Conservation (phyloP, 1,140 invertebrate genomes). For the Telenomus remus region DNA sequence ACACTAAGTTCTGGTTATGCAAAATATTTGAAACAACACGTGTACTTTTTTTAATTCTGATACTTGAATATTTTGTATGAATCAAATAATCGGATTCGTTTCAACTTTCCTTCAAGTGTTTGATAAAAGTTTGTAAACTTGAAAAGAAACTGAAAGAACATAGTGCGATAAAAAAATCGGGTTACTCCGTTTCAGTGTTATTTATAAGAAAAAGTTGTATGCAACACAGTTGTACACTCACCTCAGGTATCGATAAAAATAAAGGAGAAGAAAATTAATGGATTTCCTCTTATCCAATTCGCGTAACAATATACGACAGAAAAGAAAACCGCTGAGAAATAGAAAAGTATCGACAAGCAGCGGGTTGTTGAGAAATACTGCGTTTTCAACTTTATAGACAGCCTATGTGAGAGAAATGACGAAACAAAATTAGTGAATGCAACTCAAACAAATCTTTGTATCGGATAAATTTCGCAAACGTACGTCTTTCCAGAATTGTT, state of each 20-base stretch:
- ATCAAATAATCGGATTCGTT: no score
- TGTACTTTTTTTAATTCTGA: conserved; percentile 8
- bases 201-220: conserved; percentile 43
- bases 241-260: conserved; percentile 80
- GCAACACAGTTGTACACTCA: conserved; percentile 61
- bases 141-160: not conserved
- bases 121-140: not conserved
- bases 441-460: conserved; percentile 1
- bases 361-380: conserved; percentile 79
- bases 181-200: conserved; percentile 23
- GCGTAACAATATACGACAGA: conserved; percentile 79
- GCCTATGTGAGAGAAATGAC: conserved; percentile 55
- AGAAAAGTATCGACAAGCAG: conserved; percentile 83
- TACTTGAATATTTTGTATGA: conserved; percentile 2
- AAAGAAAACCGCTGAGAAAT: conserved; percentile 81
- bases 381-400: conserved; percentile 67
- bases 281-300: conserved; percentile 81
- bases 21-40: no score
- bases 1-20: no score
- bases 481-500: conserved; percentile 78
- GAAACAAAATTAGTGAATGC: conserved; percentile 3
- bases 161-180: conserved; percentile 8
- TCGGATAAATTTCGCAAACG: conserved; percentile 28
- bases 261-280: conserved; percentile 79
- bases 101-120: no score